A percentile compares a stretch with the other conserved stretches of the same genome.
These are phyloP conservation scores for Ectemnius cavifrons DNA, from an alignment of 2,888 invertebrate genomes.

Conservation along the genomic window DNA sequence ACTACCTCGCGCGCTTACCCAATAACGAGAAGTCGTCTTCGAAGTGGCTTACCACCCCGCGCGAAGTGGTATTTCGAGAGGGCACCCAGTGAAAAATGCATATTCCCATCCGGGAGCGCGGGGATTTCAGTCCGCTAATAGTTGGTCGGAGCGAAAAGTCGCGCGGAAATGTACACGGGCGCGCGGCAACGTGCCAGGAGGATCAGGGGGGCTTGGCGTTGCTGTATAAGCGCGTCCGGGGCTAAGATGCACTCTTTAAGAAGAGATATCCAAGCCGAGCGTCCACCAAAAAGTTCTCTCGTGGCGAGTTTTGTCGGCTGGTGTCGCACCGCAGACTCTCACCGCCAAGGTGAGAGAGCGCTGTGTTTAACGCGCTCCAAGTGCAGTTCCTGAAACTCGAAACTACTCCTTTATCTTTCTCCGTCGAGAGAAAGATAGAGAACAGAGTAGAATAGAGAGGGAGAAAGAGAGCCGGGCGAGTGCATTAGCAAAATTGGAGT, in stretches of 20 bases:
- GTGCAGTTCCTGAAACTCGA: slow-evolving; percentile 53
- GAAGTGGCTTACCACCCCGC: neutral
- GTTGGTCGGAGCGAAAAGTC: slow-evolving; percentile 42
- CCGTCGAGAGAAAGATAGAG: neutral
- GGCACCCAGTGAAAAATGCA: slow-evolving; percentile 17
- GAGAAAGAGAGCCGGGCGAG: slow-evolving; percentile 36
- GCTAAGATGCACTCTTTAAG: neutral
- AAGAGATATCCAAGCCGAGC: neutral
- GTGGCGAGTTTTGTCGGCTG: slow-evolving; percentile 24
- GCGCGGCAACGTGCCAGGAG: slow-evolving; percentile 41
- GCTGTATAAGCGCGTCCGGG: neutral
- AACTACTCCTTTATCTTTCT: slow-evolving; percentile 29
- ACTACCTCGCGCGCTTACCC: too few species aligned
- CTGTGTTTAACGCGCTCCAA: slow-evolving; percentile 41
- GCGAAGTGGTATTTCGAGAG: slow-evolving; percentile 27
- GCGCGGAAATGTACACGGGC: slow-evolving; percentile 35
- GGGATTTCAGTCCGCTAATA: slow-evolving; percentile 48
- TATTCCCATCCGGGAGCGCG: slow-evolving; percentile 46
- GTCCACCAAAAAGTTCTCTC: slow-evolving; percentile 28
- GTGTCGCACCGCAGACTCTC: neutral
- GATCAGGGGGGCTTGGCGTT: neutral
- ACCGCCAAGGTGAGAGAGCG: slow-evolving; percentile 43
- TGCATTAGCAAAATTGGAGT: slow-evolving; percentile 76
- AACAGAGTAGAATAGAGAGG: neutral
- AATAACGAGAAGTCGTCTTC: neutral